phyloP scores from a whole-genome alignment of 2,888 invertebrate species.

The Crepidodera aurea region DNA sequence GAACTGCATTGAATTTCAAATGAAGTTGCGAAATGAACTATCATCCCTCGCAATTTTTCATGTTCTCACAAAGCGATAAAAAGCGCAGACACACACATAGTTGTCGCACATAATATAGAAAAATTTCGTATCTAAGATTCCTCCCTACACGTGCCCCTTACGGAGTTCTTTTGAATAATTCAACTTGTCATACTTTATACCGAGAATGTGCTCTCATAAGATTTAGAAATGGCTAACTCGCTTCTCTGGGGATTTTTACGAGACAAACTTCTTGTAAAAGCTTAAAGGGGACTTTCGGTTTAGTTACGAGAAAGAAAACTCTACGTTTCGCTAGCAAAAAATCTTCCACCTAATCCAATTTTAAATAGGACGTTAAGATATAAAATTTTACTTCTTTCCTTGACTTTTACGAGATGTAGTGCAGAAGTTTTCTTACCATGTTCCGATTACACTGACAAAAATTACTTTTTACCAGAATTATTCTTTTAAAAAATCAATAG shows the following conservation, averaged over 20 bases:
- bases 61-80: constrained; percentile 5
- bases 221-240: constrained; percentile 50
- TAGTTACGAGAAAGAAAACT: constrained; percentile 35
- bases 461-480: background rate
- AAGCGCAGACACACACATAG: constrained; percentile 23
- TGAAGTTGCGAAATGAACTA: constrained; percentile 13
- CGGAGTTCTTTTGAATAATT: constrained; percentile 49
- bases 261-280: constrained; percentile 45
- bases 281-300: constrained; percentile 47
- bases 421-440: constrained; percentile 5
- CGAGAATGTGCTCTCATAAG: constrained; percentile 49
- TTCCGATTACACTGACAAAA: background rate
- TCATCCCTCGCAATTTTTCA: constrained; percentile 9
- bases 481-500: too few species aligned
- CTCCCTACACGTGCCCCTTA: constrained; percentile 34
- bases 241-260: constrained; percentile 47
- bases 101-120: constrained; percentile 35
- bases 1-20: constrained; percentile 13
- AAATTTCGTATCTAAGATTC: constrained; percentile 36
- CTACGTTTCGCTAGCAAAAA: constrained; percentile 22
- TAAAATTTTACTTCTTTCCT: constrained; percentile 21
- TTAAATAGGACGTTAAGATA: constrained; percentile 22
- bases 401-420: constrained; percentile 1
- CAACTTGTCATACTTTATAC: constrained; percentile 52
- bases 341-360: constrained; percentile 29